phyloP scores from a whole-genome alignment of 2,113 vertebrate genomes.

The Pao palembangensis region DNA sequence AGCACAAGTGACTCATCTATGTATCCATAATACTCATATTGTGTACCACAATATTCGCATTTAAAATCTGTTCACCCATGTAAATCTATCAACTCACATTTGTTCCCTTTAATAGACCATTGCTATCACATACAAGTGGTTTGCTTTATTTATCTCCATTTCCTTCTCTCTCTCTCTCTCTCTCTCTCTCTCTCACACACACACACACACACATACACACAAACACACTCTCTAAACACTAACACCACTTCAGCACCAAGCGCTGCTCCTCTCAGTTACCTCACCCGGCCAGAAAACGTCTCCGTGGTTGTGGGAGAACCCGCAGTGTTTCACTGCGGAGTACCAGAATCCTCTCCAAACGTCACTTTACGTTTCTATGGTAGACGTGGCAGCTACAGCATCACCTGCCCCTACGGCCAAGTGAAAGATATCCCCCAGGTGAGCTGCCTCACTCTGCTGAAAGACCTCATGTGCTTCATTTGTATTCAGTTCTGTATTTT shows the following conservation, averaged over 20 bases:
- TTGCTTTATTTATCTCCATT: background rate
- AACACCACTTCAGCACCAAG: background rate
- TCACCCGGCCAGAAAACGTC: constrained; percentile 35
- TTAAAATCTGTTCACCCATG: no score
- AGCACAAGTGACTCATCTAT: background rate
- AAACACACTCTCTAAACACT: background rate
- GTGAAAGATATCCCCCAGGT: constrained; percentile 54
- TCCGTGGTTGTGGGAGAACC: constrained; percentile 51
- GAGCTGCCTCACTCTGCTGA: background rate
- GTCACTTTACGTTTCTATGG: constrained; percentile 50
- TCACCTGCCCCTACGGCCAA: constrained; percentile 53
- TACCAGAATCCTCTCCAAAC: background rate
- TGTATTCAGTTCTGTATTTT: background rate
- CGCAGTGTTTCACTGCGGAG: constrained; percentile 61
- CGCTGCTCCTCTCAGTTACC: constrained; percentile 9
- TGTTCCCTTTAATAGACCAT: background rate
- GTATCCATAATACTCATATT: no score
- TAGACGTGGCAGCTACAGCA: constrained; percentile 37
- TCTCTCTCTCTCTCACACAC: background rate
- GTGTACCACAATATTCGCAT: no score
- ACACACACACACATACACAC: background rate
- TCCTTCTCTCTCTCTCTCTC: background rate
- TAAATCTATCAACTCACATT: no score
- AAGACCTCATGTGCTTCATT: background rate
- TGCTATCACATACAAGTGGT: background rate